Evolutionary conservation across 2,113 vertebrate genomes (phyloP).

Genomic region (Alouatta palliata): DNA sequence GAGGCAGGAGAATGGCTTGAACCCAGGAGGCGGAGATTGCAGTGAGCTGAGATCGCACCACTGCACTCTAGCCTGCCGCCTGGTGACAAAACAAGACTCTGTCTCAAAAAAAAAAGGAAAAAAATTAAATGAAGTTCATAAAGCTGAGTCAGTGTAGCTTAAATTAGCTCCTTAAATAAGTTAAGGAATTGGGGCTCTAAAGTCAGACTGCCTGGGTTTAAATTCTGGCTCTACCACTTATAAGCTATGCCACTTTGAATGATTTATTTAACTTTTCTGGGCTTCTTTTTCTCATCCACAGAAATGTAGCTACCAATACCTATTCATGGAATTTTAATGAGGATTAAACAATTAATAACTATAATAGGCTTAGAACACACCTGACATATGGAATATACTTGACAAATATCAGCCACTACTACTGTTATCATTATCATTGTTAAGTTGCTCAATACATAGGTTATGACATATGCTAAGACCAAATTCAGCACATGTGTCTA

Average conservation of each 20-base stretch:
- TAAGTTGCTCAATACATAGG: neutral
- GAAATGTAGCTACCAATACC: neutral
- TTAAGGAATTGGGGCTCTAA: neutral
- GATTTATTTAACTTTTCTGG: neutral
- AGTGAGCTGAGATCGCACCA: accelerated
- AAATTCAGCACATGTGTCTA: neutral
- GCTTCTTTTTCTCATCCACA: neutral
- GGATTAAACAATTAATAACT: neutral
- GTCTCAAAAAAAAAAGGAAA: neutral
- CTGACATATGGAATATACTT: neutral
- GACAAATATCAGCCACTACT: neutral
- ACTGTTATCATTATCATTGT: neutral
- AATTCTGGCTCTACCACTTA: neutral
- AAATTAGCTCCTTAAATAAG: neutral
- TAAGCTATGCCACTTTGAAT: neutral
- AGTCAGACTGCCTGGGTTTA: neutral
- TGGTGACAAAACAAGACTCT: too few species aligned
- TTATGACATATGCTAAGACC: neutral
- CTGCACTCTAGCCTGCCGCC: too few species aligned
- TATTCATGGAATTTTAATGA: neutral
- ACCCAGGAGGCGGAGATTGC: too few species aligned
- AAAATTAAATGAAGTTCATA: neutral
- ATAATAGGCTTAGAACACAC: neutral
- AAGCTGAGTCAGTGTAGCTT: neutral
- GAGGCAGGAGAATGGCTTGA: too few species aligned